These are phyloP conservation scores for Panurus biarmicus DNA, from an alignment of 2,113 vertebrate species.

Conservation along the genomic window DNA sequence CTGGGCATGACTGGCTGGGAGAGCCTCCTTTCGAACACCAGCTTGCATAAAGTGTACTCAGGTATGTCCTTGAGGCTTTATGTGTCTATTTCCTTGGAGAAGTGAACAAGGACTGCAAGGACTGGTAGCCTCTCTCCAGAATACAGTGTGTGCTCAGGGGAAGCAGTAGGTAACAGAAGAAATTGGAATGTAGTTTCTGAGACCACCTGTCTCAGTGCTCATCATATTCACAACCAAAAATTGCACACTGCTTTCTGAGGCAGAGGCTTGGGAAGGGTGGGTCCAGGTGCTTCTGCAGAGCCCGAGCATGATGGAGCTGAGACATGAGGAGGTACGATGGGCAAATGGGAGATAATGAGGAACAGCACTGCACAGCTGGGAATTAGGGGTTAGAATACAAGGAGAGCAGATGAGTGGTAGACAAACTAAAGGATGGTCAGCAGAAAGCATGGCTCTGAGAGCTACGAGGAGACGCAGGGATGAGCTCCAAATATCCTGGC, in stretches of 20 bases:
- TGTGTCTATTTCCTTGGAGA: background rate
- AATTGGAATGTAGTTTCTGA: background rate
- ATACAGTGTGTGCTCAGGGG: accelerated
- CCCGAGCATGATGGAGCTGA: background rate
- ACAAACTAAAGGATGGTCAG: background rate
- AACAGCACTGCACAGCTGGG: background rate
- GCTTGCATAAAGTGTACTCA: background rate
- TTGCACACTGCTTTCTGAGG: background rate
- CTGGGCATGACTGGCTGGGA: background rate
- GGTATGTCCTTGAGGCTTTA: background rate
- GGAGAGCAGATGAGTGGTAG: background rate
- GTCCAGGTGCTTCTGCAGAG: background rate
- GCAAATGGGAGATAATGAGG: background rate
- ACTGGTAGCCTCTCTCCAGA: background rate
- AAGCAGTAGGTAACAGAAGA: background rate
- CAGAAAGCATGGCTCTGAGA: background rate
- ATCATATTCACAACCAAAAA: background rate
- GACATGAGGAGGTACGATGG: background rate
- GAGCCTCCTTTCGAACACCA: background rate
- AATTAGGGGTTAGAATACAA: background rate
- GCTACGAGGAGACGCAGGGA: background rate
- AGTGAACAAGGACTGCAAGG: background rate
- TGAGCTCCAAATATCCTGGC: background rate
- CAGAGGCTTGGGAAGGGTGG: background rate
- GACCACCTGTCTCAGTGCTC: background rate